phyloP scores from a whole-genome alignment of 2,113 vertebrate species.

The Gorsachius goisagi region DNA sequence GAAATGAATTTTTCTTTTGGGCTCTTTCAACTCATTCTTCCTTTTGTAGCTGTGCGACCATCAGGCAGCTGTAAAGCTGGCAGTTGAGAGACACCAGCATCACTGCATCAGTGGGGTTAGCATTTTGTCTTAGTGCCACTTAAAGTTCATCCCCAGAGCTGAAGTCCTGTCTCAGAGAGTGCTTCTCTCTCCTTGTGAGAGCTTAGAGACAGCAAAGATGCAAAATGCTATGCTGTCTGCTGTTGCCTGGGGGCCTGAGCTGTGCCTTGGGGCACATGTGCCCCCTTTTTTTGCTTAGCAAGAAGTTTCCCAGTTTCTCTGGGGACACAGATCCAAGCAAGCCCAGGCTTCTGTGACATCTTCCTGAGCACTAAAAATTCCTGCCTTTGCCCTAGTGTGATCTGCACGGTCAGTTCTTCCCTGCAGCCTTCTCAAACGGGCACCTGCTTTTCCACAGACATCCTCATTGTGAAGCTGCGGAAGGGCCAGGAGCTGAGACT shows the following conservation, averaged over 20 bases:
- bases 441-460: conserved; percentile 72
- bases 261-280: neutral
- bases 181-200: neutral
- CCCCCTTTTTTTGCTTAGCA: neutral
- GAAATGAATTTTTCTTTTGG: neutral
- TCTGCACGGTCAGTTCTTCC: neutral
- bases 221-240: neutral
- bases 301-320: neutral
- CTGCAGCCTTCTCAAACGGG: neutral
- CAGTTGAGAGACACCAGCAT: neutral
- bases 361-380: neutral
- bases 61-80: neutral
- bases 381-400: neutral
- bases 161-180: neutral
- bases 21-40: neutral
- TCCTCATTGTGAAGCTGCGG: conserved; percentile 93
- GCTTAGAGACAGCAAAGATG: neutral
- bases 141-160: neutral
- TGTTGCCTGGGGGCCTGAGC: neutral
- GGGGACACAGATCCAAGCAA: neutral
- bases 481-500: conserved; percentile 96
- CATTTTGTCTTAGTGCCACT: neutral
- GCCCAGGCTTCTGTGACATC: neutral
- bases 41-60: accelerated
- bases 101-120: neutral